Percentiles rank a stretch among this genome's conserved stretches.
Evolutionary conservation across 2,113 vertebrate species (phyloP).

Genomic region (Ictalurus furcatus): DNA sequence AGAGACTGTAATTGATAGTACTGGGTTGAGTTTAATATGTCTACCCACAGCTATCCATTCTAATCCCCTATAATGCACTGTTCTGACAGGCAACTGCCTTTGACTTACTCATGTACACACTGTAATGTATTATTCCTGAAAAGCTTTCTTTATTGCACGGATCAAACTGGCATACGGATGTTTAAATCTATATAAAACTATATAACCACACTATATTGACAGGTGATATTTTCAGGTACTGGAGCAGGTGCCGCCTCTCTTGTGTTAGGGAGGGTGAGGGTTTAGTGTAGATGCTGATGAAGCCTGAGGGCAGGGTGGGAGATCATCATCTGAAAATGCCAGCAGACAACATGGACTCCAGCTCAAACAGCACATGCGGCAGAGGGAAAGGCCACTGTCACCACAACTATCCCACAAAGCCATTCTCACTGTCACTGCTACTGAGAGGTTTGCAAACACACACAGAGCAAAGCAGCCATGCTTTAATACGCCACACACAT

Average conservation of each 20-base stretch:
- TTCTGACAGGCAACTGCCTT: not conserved
- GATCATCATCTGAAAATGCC: constrained; percentile 48
- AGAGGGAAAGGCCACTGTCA: constrained; percentile 59
- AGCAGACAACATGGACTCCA: constrained; percentile 52
- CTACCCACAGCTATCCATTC: constrained; percentile 32
- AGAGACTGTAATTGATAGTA: constrained; percentile 62
- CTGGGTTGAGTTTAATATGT: constrained; percentile 10
- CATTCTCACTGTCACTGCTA: constrained; percentile 57
- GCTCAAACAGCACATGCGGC: constrained; percentile 62
- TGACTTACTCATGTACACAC: not conserved
- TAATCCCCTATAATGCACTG: constrained; percentile 52
- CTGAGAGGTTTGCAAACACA: constrained; percentile 42
- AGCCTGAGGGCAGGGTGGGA: constrained; percentile 41
- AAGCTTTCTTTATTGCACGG: constrained; percentile 42
- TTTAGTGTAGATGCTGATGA: constrained; percentile 46
- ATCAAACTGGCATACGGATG: constrained; percentile 44
- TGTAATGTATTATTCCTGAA: constrained; percentile 40
- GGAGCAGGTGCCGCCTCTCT: not conserved
- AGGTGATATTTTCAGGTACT: not conserved
- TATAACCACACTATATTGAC: not conserved
- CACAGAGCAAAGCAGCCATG: constrained; percentile 47
- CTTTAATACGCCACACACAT: constrained; percentile 49
- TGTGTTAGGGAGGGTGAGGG: not conserved
- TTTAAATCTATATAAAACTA: constrained; percentile 45
- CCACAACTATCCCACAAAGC: constrained; percentile 22